Base-by-base conservation (phyloP, 2,888 invertebrate genomes). In the Agonopterix subpropinquella region DNA sequence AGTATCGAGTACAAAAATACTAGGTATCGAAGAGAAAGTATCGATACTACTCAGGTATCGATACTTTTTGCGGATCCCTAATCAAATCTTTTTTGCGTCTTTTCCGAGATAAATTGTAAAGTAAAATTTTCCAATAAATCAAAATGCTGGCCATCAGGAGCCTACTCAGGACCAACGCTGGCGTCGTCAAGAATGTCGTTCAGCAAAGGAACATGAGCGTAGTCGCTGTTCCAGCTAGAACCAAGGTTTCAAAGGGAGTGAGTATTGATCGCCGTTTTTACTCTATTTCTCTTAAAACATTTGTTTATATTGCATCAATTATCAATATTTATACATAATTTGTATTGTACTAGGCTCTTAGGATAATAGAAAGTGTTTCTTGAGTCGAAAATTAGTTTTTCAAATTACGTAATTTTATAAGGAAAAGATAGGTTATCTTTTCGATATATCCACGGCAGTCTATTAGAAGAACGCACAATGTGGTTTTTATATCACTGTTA, bases 121-220 rank as follows among this genome's bases (percentile, higher is more conserved):
- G 18, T 7, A 7, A 28, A 28, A 28, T 7, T 28, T 28, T 28
- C 9, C n/a, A 53, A 43, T 50, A 59, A 64, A 57, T 55, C 56
- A 84, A 73, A 62, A 86, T 86, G 85, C 59, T 80, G 11, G 81
- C 78, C 8, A 61, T 75, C 57, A 76, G 80, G 51, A 80, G 59
- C 59, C 67, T 85, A 4, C 56, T 83, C 37, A 82, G 70, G 57
- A 65, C 70, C 41, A 77, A 77, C 57, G 64, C 69, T 39, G 76
- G 74, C 48, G 53, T 82, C 48, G 53, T 76, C 44, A 83, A 73
- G 53, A 82, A 75, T 76, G 79, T 72, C 1, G 67, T 72, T 4
- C 82, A 78, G 50, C 72, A 75, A 44, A 78, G 85, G 41, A 78
- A 76, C 55, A 85, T 86, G 84, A 82, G 75, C 49, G 82, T 64